Base-by-base conservation (phyloP, 2,113 vertebrate species). In the Pelecanus crispus region DNA sequence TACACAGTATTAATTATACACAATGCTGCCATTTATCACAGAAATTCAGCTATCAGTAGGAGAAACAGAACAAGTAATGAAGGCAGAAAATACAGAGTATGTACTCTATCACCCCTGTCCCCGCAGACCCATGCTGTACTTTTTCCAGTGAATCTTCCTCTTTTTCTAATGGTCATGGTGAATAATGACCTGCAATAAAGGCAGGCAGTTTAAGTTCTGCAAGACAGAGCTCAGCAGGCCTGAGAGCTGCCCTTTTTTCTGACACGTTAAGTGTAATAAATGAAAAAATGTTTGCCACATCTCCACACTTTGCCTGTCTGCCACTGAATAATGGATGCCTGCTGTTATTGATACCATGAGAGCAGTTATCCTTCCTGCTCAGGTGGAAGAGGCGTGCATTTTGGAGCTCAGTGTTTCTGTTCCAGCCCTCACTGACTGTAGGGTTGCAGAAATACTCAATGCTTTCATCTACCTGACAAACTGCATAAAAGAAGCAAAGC, bases 161-260 rank as follows among this genome's bases (percentile, higher is more conserved):
- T 91, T 95, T 85, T 85, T 55, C 62, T 82, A 66, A 42, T 66
- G 47, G 67, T 80, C 78, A 58, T 20, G 67, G 55, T 85, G 91
- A 95, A 67, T 89, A 96, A 88, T 72, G 77, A 63, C 73, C 56
- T 72, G 89, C 28, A 92, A 71, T 90, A 95, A 89, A 92, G 44
- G 86, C 50, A 94, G 45, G 29, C 49, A 53, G 58, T 68, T 84
- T 68, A 81, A 79, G 45, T 73, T 90, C 74, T 80, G 59, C 78
- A 92, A 89, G 75, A 71, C 1, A 3, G 55, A 96, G 47, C 92
- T 90, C 87, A 88, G 92, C 62, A 91, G 72, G 58, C 21, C 10
- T 25, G 29, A 11, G 11, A 77, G 58, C 58, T 88, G 71, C 71
- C 36, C 82, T 94, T 74, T 88, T 88, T 85, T 92, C 85, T 63